Evolutionary conservation across 2,797 vertebrate species (phyloP).

Genomic region (Ibycter americanus): DNA sequence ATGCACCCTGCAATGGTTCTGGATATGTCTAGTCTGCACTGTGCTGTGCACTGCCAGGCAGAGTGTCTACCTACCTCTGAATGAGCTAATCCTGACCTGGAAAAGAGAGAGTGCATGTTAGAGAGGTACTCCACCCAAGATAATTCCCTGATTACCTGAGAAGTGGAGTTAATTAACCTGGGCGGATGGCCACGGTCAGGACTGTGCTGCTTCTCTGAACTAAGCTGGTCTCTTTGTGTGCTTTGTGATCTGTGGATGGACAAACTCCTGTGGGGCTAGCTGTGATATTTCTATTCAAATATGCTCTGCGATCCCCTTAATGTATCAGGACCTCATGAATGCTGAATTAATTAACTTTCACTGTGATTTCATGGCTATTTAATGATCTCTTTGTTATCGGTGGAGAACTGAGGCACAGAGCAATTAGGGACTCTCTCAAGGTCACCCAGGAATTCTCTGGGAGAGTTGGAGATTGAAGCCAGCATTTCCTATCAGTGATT

Average conservation of each 20-base stretch:
- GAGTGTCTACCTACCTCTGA: background rate
- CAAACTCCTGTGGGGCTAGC: background rate
- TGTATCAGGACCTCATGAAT: background rate
- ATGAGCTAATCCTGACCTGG: background rate
- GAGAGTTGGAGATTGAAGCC: background rate
- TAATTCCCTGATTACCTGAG: background rate
- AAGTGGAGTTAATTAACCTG: background rate
- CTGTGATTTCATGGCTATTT: conserved; percentile 32
- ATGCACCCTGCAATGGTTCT: background rate
- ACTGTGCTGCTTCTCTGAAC: background rate
- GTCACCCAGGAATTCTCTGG: conserved; percentile 4
- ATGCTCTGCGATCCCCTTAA: background rate
- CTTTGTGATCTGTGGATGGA: background rate
- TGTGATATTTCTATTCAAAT: background rate
- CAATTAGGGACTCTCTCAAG: background rate
- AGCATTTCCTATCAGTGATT: background rate
- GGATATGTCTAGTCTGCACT: background rate
- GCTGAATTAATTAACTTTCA: conserved; percentile 20
- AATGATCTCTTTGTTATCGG: conserved; percentile 23
- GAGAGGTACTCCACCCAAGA: background rate
- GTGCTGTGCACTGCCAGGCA: background rate
- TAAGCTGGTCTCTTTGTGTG: background rate
- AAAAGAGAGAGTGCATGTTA: background rate
- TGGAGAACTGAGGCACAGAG: conserved; percentile 24
- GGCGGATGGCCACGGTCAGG: background rate